phyloP scores from a whole-genome alignment of 2,113 vertebrate species.

The Datnioides undecimradiatus region DNA sequence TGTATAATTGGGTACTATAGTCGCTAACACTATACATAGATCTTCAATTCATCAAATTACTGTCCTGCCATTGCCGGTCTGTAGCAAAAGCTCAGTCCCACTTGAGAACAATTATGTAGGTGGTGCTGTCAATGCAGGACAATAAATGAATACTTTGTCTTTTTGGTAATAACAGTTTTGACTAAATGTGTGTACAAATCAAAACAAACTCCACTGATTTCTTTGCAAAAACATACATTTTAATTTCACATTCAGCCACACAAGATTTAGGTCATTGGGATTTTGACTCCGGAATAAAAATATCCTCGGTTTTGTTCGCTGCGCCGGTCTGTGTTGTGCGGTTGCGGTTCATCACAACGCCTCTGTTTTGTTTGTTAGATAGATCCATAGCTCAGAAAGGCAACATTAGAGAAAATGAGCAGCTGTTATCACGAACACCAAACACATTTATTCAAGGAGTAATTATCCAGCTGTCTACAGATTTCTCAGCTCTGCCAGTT shows the following conservation, averaged over 20 bases:
- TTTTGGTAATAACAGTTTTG: not conserved
- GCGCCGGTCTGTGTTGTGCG: not conserved
- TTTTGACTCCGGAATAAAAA: not conserved
- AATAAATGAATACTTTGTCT: not conserved
- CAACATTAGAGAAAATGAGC: constrained; percentile 27
- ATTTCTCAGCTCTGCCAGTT: constrained; percentile 16
- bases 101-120: not conserved
- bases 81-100: not conserved
- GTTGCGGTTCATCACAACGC: not conserved
- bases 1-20: too few species aligned
- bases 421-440: constrained; percentile 41
- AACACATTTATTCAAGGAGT: constrained; percentile 41
- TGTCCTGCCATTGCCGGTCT: too few species aligned
- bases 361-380: not conserved
- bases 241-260: not conserved
- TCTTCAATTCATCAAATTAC: not conserved
- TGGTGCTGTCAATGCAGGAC: not conserved
- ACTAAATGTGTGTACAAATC: not conserved
- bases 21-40: too few species aligned
- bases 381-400: constrained; percentile 1
- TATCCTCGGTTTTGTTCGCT: not conserved
- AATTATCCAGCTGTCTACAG: constrained; percentile 48
- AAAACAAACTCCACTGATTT: not conserved
- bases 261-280: not conserved
- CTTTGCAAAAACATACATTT: not conserved